A percentile compares a stretch with the other conserved stretches of the same genome.
Conservation (phyloP, 2,888 invertebrate genomes). For the Belgica antarctica region DNA sequence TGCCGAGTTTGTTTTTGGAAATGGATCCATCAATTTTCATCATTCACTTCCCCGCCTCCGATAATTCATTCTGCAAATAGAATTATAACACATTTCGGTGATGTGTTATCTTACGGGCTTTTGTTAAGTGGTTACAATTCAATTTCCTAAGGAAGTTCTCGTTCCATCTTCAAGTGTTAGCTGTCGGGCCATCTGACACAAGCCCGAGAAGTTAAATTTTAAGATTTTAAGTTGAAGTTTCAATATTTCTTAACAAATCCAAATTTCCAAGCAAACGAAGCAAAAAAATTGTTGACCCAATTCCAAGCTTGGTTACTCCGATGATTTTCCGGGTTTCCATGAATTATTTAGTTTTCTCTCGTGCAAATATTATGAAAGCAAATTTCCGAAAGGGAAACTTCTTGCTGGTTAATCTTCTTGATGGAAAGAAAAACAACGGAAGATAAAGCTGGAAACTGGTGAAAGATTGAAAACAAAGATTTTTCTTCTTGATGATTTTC, state of each 20-base stretch:
- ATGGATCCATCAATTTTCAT: constrained; percentile 35
- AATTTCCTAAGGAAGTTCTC: constrained; percentile 15
- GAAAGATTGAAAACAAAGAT: neutral
- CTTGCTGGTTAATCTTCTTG: neutral
- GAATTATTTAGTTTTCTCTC: constrained; percentile 5
- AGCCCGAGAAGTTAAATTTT: too few relatives aligned
- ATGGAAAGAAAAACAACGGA: neutral
- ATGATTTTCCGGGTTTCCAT: neutral
- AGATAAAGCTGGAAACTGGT: neutral
- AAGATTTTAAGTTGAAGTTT: too few relatives aligned
- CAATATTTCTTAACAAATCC: too few relatives aligned
- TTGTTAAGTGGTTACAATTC: constrained; percentile 22
- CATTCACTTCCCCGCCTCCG: neutral
- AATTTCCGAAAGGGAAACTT: constrained; percentile 2
- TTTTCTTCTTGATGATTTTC: neutral
- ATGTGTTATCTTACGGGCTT: constrained; percentile 34
- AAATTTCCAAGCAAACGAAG: too few relatives aligned
- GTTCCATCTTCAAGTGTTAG: neutral
- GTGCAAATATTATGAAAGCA: constrained; percentile 1
- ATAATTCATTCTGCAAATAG: constrained; percentile 15
- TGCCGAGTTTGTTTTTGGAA: neutral
- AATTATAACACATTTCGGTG: constrained; percentile 28
- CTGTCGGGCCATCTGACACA: too few relatives aligned
- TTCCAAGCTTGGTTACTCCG: too few relatives aligned
- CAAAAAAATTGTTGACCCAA: too few relatives aligned